phyloP scores from a whole-genome alignment of 2,113 vertebrate species.

The Meriones unguiculatus region DNA sequence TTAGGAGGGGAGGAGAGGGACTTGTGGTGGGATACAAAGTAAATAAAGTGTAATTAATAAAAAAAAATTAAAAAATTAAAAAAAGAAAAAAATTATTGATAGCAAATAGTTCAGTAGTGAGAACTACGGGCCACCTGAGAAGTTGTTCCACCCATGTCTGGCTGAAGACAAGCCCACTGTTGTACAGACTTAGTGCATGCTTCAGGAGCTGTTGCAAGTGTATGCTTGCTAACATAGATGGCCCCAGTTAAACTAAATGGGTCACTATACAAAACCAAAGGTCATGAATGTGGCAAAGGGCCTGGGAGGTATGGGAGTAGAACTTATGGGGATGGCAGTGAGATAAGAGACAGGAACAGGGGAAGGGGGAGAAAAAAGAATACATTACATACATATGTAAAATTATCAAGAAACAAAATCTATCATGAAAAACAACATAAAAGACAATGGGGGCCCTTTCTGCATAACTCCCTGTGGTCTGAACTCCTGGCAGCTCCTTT shows the following conservation, averaged over 20 bases:
- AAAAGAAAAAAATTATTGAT: background rate
- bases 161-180: background rate
- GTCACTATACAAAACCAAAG: background rate
- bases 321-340: background rate
- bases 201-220: background rate
- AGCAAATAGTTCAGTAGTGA: background rate
- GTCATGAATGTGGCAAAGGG: background rate
- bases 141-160: background rate
- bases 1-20: too few relatives aligned
- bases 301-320: background rate
- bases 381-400: background rate
- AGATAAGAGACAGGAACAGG: background rate
- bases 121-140: too few relatives aligned
- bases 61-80: too few relatives aligned
- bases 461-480: background rate
- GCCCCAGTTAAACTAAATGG: background rate
- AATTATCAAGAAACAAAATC: background rate
- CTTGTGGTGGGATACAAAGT: too few relatives aligned
- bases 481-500: background rate
- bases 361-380: background rate
- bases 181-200: background rate
- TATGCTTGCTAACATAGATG: background rate
- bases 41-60: too few relatives aligned
- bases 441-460: background rate
- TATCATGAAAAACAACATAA: background rate